These are phyloP conservation scores for Holcopasites calliopsidis DNA, from an alignment of 1,140 invertebrate species.

Conservation along the genomic window DNA sequence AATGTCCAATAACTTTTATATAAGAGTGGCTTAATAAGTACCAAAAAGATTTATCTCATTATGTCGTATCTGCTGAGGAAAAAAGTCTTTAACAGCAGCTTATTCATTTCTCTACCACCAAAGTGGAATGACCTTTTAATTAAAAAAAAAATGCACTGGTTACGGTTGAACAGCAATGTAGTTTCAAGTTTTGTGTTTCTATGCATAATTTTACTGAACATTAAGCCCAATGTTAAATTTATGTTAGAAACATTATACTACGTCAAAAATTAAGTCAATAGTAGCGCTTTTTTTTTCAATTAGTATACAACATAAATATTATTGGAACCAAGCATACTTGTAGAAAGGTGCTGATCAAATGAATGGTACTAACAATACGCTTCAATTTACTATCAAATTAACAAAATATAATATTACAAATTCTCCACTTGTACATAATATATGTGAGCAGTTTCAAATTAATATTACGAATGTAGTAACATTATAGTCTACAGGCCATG, in stretches of 20 bases:
- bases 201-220: not conserved
- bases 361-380: conserved; percentile 24
- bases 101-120: too few species aligned
- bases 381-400: conserved; percentile 44
- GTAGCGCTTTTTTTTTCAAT: conserved; percentile 14
- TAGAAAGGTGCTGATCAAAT: conserved; percentile 27
- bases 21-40: too few species aligned
- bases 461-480: not conserved
- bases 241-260: too few species aligned
- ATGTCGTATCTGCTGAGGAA: too few species aligned
- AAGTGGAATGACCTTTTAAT: too few species aligned
- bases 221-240: not conserved
- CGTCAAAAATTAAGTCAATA: conserved; percentile 31
- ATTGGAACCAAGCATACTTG: conserved; percentile 5
- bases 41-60: too few species aligned
- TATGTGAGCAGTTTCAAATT: conserved; percentile 25
- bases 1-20: too few species aligned
- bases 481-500: not conserved
- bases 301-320: conserved; percentile 19
- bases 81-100: too few species aligned
- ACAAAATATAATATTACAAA: conserved; percentile 43
- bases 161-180: not conserved
- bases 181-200: not conserved
- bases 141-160: too few species aligned
- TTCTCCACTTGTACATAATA: conserved; percentile 22